Conservation (phyloP, 2,113 vertebrate species). For the Sterrhoptilus dennistouni region DNA sequence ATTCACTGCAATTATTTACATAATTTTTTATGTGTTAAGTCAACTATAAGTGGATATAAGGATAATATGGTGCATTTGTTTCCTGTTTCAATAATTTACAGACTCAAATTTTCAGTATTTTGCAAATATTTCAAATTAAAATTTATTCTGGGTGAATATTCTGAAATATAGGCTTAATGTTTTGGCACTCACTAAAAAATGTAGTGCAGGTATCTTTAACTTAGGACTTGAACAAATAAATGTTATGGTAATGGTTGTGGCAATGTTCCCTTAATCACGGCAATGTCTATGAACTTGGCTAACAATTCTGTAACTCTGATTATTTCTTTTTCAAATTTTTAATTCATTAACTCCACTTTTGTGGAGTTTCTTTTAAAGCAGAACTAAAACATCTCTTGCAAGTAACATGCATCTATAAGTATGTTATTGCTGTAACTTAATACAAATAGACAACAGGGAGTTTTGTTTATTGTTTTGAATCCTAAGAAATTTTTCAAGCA, state of each 20-base stretch:
- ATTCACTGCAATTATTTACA: background rate
- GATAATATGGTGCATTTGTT: background rate
- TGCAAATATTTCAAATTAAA: background rate
- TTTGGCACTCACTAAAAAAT: background rate
- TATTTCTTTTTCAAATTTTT: background rate
- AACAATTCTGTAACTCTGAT: background rate
- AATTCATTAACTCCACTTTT: background rate
- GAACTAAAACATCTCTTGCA: background rate
- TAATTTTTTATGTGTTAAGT: background rate
- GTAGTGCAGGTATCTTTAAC: background rate
- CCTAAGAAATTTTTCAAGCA: background rate
- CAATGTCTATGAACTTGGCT: background rate
- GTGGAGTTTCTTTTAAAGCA: background rate
- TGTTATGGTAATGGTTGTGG: fast-evolving
- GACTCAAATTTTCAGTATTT: background rate
- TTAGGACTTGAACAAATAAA: background rate
- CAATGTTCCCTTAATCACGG: background rate
- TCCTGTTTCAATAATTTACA: background rate
- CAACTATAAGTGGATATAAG: background rate
- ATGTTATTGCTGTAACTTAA: background rate
- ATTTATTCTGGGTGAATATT: background rate
- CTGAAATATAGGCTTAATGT: background rate
- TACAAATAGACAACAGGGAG: background rate
- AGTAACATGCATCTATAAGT: background rate
- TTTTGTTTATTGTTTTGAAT: background rate